Evolutionary conservation across 2,888 invertebrate species (phyloP), one percentile per base, ranked within the genome.

Genomic region (Aradus depressus): DNA sequence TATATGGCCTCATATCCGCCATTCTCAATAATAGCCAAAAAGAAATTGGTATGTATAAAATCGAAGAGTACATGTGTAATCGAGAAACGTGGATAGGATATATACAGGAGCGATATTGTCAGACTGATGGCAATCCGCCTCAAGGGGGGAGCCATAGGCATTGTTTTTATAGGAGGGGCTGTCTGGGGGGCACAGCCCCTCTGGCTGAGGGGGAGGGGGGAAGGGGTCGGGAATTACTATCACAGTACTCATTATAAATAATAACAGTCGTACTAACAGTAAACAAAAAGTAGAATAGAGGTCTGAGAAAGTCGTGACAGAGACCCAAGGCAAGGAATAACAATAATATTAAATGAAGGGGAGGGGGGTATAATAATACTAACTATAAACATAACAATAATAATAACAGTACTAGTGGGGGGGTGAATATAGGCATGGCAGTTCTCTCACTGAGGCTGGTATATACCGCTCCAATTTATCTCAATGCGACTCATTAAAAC

Each of bases 371-470:
- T 56, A 54, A 59, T 57, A 59, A 59, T 53, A 55, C 50, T 59
- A 59, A 54, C 56, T 54, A 56, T 56, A 53, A 56, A 50, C 53
- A 50, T 56, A 56, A 59, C 57, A 59, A 59, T 59, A 59, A 59
- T 57, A 57, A 56, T 57, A 57, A 59, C 57, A 54, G 55, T 55
- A 53, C 48, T 49, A 37, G 47, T 44, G 50, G 50, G 38, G 44
- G 38, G n/a, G 34, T 34, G 53, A 47, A 18, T 50, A 31, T 25
- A 32, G 47, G 31, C 51, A 19, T 28, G 5, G 31, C 19, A 19
- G 22, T 22, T 32, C 49, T 31, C 22, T 32, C 19, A 21, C 19
- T 32, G 16, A 42, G 31, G 10, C 12, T n/a, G 8, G 10, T 31
- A 12, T 31, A 16, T 16, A 10, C 6, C 8, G 14, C 8, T 16